Evolutionary conservation across 2,888 invertebrate species (phyloP).

Genomic region (Entomobrya multifasciata): DNA sequence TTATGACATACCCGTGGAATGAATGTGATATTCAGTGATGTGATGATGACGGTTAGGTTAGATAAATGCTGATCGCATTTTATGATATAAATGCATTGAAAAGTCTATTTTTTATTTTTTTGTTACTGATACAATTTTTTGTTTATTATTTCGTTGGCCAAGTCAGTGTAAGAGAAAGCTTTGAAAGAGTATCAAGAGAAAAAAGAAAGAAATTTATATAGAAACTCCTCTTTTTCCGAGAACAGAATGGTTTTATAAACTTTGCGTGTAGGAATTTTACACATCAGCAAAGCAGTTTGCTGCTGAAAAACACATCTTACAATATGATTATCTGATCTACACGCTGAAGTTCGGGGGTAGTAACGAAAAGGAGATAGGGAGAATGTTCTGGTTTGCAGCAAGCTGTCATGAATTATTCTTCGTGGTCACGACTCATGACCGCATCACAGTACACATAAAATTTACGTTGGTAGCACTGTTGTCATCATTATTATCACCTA

Average conservation of each 20-base stretch:
- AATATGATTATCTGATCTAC: slow-evolving; percentile 2
- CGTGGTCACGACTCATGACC: slow-evolving; percentile 71
- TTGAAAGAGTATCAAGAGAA: too few species aligned
- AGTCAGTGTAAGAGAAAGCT: too few species aligned
- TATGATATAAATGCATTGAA: too few species aligned
- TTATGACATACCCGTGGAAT: neutral
- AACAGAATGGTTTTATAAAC: neutral
- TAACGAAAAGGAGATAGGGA: too few species aligned
- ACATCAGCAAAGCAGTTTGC: slow-evolving; percentile 2
- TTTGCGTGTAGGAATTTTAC: neutral
- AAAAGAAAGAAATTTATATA: too few species aligned
- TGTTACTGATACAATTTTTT: too few species aligned
- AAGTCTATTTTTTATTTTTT: too few species aligned
- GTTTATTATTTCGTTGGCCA: too few species aligned
- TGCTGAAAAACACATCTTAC: slow-evolving; percentile 26
- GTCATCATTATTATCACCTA: slow-evolving; percentile 41
- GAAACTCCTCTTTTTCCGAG: too few species aligned
- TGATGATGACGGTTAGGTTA: neutral
- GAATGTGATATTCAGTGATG: neutral
- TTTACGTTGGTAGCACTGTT: slow-evolving; percentile 38
- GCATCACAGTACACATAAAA: slow-evolving; percentile 70
- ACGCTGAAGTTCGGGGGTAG: too few species aligned
- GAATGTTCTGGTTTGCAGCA: neutral
- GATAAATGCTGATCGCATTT: neutral
- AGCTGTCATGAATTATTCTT: slow-evolving; percentile 74